Evolutionary conservation across 2,888 invertebrate species (phyloP).

Genomic region (Monopis laevigella): DNA sequence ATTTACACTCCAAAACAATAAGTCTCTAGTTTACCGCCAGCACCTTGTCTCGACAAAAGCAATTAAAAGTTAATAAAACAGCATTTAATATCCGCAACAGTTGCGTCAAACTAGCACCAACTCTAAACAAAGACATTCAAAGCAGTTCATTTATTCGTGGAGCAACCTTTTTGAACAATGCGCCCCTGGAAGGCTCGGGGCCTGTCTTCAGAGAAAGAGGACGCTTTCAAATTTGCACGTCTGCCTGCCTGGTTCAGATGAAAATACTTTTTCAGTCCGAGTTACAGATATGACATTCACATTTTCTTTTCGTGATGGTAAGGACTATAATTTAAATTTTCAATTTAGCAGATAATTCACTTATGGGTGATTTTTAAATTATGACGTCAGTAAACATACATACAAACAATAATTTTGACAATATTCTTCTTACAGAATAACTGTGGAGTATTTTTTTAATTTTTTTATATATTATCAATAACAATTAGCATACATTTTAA

Average conservation of each 20-base stretch:
- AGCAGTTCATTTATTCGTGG: conserved; percentile 22
- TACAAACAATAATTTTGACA: no score
- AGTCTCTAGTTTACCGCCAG: no score
- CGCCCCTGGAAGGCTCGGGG: conserved; percentile 8
- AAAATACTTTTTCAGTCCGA: conserved; percentile 1
- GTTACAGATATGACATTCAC: background rate
- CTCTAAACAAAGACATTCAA: conserved; percentile 1
- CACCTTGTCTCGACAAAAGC: background rate
- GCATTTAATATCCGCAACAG: background rate
- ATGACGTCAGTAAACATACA: no score
- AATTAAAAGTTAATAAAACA: background rate
- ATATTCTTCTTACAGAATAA: no score
- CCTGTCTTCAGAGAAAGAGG: conserved; percentile 9
- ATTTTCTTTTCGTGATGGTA: no score
- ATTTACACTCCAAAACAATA: no score
- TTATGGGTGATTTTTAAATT: no score
- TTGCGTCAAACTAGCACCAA: conserved; percentile 5
- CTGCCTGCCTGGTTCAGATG: conserved; percentile 2
- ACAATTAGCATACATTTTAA: no score
- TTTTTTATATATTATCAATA: no score
- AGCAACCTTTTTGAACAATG: conserved; percentile 10
- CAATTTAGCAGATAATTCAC: background rate
- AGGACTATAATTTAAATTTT: background rate
- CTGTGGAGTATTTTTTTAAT: no score
- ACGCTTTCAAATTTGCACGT: conserved; percentile 11